Evolutionary conservation across 2,888 invertebrate species (phyloP).

Genomic region (Sarcophaga variegata): DNA sequence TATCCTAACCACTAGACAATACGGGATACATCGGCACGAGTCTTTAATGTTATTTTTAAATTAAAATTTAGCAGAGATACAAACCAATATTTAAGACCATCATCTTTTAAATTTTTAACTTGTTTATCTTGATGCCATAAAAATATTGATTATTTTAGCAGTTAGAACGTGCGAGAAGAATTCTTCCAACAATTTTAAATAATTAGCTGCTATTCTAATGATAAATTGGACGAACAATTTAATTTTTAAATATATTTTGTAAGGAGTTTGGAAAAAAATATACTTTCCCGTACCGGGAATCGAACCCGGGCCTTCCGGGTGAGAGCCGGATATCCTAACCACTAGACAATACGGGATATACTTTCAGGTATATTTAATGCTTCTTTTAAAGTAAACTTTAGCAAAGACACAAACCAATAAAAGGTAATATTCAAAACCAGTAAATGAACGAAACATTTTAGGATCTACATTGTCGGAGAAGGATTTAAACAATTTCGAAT

Average conservation of each 20-base stretch:
- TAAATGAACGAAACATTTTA: too few species aligned
- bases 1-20: conserved; percentile 80
- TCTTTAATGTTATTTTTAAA: neutral
- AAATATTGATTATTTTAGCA: too few species aligned
- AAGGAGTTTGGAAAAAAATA: neutral
- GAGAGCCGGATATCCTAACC: conserved; percentile 79
- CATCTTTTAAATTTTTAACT: too few species aligned
- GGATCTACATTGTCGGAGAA: too few species aligned
- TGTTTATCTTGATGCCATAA: too few species aligned
- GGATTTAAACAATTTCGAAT: too few species aligned
- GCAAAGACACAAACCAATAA: neutral
- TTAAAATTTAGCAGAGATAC: neutral
- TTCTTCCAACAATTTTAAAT: too few species aligned
- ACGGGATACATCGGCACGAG: conserved; percentile 70
- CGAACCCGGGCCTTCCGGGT: conserved; percentile 87
- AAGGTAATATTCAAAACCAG: neutral
- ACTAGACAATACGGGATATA: conserved; percentile 78
- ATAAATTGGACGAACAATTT: neutral
- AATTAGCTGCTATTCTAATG: too few species aligned
- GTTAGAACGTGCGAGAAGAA: too few species aligned
- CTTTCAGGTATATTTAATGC: neutral
- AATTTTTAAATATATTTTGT: too few species aligned
- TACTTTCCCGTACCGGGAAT: conserved; percentile 91
- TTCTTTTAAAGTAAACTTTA: neutral
- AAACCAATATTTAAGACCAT: neutral